phyloP scores from a whole-genome alignment of 2,888 invertebrate genomes.

The Nematopogon swammerdamellus region DNA sequence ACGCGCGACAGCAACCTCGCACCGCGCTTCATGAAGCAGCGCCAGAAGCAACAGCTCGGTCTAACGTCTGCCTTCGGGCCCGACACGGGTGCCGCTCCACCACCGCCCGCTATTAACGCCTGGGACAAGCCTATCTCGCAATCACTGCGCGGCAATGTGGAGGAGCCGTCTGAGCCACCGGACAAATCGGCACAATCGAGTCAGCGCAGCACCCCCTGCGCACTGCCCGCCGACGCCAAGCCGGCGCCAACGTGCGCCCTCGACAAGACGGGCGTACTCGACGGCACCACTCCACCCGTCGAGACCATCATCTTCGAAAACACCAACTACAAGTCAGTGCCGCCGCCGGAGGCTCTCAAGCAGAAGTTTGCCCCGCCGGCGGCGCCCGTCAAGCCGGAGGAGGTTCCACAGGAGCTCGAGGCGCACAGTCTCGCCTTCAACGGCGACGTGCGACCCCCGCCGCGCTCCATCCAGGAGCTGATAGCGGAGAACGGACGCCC shows the following conservation, averaged over 20 bases:
- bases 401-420: constrained; percentile 51
- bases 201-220: constrained; percentile 44
- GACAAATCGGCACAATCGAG: constrained; percentile 40
- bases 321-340: constrained; percentile 80
- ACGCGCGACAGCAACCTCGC: constrained; percentile 65
- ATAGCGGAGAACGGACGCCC: constrained; percentile 37
- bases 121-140: constrained; percentile 84
- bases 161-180: constrained; percentile 25
- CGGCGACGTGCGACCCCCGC: constrained; percentile 39
- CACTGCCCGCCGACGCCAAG: constrained; percentile 30
- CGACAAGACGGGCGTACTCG: constrained; percentile 60
- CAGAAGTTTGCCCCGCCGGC: constrained; percentile 55
- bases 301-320: constrained; percentile 91
- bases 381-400: constrained; percentile 45
- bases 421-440: constrained; percentile 33
- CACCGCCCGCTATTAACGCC: constrained; percentile 74
- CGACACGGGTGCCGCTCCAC: constrained; percentile 56
- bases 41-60: constrained; percentile 54
- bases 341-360: constrained; percentile 64
- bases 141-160: constrained; percentile 58
- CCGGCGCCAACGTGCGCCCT: constrained; percentile 19
- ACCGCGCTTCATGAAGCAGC: constrained; percentile 75
- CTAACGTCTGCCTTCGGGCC: constrained; percentile 38
- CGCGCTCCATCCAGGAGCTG: constrained; percentile 43
- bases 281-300: constrained; percentile 76